phyloP scores from a whole-genome alignment of 1,140 invertebrate genomes.

The Zophobas atratus region DNA sequence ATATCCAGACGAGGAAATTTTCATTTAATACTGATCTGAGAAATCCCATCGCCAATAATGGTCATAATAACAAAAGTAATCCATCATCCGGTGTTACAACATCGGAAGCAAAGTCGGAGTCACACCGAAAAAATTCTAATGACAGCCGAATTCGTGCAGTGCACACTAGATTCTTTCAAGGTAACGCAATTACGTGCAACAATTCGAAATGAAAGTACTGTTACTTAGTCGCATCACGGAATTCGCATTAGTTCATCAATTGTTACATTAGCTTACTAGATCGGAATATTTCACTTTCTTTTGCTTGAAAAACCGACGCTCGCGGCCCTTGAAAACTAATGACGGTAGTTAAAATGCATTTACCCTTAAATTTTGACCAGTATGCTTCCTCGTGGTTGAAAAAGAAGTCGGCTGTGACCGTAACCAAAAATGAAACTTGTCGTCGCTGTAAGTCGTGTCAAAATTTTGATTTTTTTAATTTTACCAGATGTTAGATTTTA shows the following conservation, averaged over 20 bases:
- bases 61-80: neutral
- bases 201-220: constrained; percentile 15
- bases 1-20: neutral
- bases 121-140: neutral
- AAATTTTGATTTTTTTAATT: too few relatives aligned
- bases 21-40: neutral
- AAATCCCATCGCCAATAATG: constrained; percentile 1
- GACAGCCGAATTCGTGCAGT: neutral
- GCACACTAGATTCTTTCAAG: neutral
- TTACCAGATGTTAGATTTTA: too few relatives aligned
- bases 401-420: constrained; percentile 1
- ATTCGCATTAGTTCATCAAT: constrained; percentile 6
- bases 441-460: neutral
- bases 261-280: neutral
- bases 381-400: neutral
- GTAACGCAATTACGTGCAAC: constrained; percentile 1
- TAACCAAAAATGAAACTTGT: neutral
- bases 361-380: neutral
- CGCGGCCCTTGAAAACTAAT: neutral
- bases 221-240: constrained; percentile 5
- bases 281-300: constrained; percentile 21
- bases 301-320: neutral
- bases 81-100: too few relatives aligned
- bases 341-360: neutral
- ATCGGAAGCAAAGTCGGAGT: neutral